Evolutionary conservation across 1,140 invertebrate species (phyloP).

Genomic region (Drosophila nigromelanica): DNA sequence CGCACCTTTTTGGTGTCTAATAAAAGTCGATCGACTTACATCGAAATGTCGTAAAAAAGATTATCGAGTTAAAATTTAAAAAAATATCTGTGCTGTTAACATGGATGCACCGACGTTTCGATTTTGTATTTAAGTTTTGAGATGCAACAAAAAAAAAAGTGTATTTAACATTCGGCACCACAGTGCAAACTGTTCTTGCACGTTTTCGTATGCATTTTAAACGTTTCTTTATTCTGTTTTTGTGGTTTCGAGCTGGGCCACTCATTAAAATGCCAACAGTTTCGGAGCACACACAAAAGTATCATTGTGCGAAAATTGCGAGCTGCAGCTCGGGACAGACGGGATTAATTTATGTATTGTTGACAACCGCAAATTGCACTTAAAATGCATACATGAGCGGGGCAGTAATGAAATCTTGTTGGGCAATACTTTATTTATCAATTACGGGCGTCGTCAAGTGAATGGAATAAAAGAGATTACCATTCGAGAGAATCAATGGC

Average conservation of each 20-base stretch:
- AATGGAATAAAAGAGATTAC: slow-evolving; percentile 4
- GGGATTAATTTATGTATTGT: slow-evolving; percentile 68
- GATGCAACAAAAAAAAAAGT: too few relatives aligned
- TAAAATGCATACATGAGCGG: slow-evolving; percentile 50
- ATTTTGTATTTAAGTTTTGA: too few relatives aligned
- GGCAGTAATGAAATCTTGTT: slow-evolving; percentile 42
- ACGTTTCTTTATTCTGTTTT: slow-evolving; percentile 9
- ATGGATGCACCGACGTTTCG: too few relatives aligned
- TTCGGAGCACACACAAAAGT: slow-evolving; percentile 19
- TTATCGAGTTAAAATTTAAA: too few relatives aligned
- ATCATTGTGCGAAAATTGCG: slow-evolving; percentile 26
- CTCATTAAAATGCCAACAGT: slow-evolving; percentile 65
- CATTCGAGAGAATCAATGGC: slow-evolving; percentile 9
- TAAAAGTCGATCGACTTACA: too few relatives aligned
- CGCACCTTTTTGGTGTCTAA: too few relatives aligned
- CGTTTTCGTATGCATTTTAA: background rate
- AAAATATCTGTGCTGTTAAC: too few relatives aligned
- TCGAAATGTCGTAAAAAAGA: too few relatives aligned
- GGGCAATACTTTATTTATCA: slow-evolving; percentile 66
- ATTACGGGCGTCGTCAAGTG: slow-evolving; percentile 29
- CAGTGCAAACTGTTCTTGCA: too few relatives aligned
- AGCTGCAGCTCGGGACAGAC: slow-evolving; percentile 1
- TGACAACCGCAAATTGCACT: slow-evolving; percentile 69
- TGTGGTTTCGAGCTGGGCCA: background rate
- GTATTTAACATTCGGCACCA: background rate